Percentiles rank a stretch among this genome's conserved stretches.
Evolutionary conservation across 92 coral and sea anemone species (phyloP).

Genomic region (Phenganax stokvisi): DNA sequence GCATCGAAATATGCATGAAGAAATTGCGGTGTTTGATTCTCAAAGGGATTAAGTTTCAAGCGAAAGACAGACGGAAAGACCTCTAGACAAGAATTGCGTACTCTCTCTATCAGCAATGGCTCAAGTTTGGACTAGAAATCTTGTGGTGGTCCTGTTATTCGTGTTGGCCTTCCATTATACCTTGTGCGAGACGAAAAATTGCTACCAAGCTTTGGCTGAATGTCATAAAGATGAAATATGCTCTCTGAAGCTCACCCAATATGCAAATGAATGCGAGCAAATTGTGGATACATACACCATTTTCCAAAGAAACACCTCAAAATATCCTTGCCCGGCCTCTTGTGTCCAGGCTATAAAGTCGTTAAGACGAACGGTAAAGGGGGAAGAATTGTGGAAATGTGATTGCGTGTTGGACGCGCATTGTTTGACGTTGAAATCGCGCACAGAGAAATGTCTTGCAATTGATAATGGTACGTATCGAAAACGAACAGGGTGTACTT

Average conservation of each 20-base stretch:
- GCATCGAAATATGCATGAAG: conserved; percentile 28
- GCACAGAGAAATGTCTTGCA: conserved; percentile 35
- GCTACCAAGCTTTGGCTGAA: conserved; percentile 25
- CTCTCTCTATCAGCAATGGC: not conserved
- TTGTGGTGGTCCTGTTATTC: not conserved
- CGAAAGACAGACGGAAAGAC: not conserved
- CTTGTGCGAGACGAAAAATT: not conserved
- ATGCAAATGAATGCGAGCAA: conserved; percentile 5
- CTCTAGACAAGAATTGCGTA: conserved; percentile 10
- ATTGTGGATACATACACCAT: conserved; percentile 17
- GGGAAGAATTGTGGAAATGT: conserved; percentile 25
- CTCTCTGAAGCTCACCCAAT: not conserved
- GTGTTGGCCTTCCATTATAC: not conserved
- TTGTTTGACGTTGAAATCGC: conserved; percentile 27
- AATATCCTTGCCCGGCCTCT: conserved; percentile 9
- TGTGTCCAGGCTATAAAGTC: conserved; percentile 30
- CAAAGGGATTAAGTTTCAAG: conserved; percentile 37
- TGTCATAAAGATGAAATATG: conserved; percentile 13
- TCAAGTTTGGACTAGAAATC: not conserved
- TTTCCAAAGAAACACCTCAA: not conserved
- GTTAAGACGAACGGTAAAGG: conserved; percentile 15
- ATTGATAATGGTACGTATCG: conserved; percentile 34
- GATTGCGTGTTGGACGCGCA: conserved; percentile 27
- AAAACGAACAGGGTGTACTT: conserved; percentile 9
- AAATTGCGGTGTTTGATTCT: conserved; percentile 22